Percentiles rank a stretch among this genome's conserved stretches.
These are phyloP conservation scores for Hirtodrosophila confusa DNA, from an alignment of 2,888 invertebrate genomes.

Conservation along the genomic window DNA sequence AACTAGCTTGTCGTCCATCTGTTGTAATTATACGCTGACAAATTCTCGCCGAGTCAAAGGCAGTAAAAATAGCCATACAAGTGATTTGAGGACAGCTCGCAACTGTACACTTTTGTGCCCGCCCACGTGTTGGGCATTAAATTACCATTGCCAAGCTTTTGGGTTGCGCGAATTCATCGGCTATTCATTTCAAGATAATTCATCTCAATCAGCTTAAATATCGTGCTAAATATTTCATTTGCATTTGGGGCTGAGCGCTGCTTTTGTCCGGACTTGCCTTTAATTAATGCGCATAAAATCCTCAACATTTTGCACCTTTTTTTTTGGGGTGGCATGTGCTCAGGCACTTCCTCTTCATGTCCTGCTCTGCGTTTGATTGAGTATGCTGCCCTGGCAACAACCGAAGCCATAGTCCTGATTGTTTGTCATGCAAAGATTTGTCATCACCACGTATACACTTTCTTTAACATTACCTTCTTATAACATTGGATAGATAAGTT, in stretches of 20 bases:
- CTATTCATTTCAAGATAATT: conserved; percentile 66
- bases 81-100: conserved; percentile 9
- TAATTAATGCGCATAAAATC: conserved; percentile 76
- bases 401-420: conserved; percentile 21
- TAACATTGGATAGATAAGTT: too few species aligned
- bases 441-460: conserved; percentile 15
- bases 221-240: conserved; percentile 70
- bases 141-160: conserved; percentile 17
- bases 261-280: conserved; percentile 27
- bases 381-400: conserved; percentile 21
- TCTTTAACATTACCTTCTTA: too few species aligned
- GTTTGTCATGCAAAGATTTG: conserved; percentile 56
- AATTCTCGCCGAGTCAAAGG: conserved; percentile 1
- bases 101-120: background rate
- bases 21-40: conserved; percentile 21
- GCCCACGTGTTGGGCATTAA: conserved; percentile 60
- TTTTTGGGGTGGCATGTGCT: conserved; percentile 1
- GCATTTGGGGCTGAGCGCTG: conserved; percentile 21
- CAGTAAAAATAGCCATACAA: conserved; percentile 11
- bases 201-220: conserved; percentile 76
- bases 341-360: conserved; percentile 15
- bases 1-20: conserved; percentile 2
- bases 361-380: conserved; percentile 47
- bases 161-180: conserved; percentile 26
- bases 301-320: conserved; percentile 62